Base-by-base conservation (phyloP, 2,797 vertebrate genomes). In the Euthynnus affinis region DNA sequence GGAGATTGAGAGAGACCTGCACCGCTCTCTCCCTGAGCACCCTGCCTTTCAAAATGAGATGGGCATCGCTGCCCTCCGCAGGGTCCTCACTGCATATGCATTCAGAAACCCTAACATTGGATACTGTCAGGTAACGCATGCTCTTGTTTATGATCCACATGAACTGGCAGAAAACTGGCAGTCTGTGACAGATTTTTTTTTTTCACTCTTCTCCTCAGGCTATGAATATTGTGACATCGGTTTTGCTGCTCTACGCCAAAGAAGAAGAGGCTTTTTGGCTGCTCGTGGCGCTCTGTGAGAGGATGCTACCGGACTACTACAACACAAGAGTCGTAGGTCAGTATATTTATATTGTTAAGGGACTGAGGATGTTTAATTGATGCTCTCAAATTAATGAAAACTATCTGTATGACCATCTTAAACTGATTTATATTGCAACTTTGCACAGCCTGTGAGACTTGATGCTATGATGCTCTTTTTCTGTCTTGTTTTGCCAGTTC, bases 41-140 rank as follows among this genome's bases (percentile, higher is more conserved):
- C 98, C 98, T 0, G 98, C 98, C 2, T 99, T 99, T 88, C 98
- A 99, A 94, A 99, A 99, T 0, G 98, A 99, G 92, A 99, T 99
- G 94, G 98, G 98, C 64, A 99, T 99, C 37, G 98, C 97, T 0
- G 98, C 98, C 25, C 94, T 99, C 56, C 96, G 98, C 80, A 96
- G 98, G 84, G 98, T 99, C 66, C 93, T 99, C 72, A 99, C 98
- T 1, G 98, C 98, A 6, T 99, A 99, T 22, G 98, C 98, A 0
- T 99, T 98, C 90, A 96, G 98, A 64, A 99, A 99, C 87, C 98
- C 98, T 74, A 98, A 97, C 90, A 99, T 99, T 34, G 98, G 98
- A 70, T 99, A 99, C 87, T 99, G 98, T 88, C 98, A 99, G 97
- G 98, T 99, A 2, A 93, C 66, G 3, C 10, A 6, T 22, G 22